These are phyloP conservation scores for Atrichornis clamosus DNA, from an alignment of 2,113 vertebrate genomes.

Conservation along the genomic window DNA sequence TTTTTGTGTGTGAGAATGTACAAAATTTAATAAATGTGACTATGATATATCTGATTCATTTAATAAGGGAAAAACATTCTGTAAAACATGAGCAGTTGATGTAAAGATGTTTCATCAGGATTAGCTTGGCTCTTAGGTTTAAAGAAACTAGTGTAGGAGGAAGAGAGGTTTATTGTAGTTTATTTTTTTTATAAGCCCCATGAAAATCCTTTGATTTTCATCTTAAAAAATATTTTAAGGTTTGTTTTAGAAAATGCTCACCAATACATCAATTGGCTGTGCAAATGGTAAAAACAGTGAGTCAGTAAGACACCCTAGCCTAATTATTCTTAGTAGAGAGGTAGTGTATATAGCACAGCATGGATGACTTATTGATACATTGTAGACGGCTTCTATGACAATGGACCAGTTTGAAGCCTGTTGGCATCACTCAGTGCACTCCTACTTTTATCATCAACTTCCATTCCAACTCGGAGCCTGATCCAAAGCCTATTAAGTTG, in stretches of 20 bases:
- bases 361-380: neutral
- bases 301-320: neutral
- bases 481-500: neutral
- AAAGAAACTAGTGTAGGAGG: slow-evolving; percentile 36
- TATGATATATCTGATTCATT: slow-evolving; percentile 26
- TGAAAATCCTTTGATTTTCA: neutral
- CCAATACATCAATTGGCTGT: neutral
- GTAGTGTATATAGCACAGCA: neutral
- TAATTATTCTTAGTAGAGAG: neutral
- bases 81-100: neutral
- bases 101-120: slow-evolving; percentile 22
- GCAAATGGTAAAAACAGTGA: neutral
- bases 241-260: neutral
- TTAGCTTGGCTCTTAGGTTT: neutral
- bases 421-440: neutral
- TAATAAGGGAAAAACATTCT: slow-evolving; percentile 43
- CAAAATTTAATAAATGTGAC: slow-evolving; percentile 45
- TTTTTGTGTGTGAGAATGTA: slow-evolving; percentile 8
- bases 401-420: neutral
- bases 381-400: slow-evolving; percentile 17
- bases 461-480: neutral
- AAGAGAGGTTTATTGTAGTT: neutral
- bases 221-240: neutral
- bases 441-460: neutral
- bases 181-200: neutral